phyloP scores from a whole-genome alignment of 1,140 invertebrate genomes.

The Macrosteles quadrilineatus region DNA sequence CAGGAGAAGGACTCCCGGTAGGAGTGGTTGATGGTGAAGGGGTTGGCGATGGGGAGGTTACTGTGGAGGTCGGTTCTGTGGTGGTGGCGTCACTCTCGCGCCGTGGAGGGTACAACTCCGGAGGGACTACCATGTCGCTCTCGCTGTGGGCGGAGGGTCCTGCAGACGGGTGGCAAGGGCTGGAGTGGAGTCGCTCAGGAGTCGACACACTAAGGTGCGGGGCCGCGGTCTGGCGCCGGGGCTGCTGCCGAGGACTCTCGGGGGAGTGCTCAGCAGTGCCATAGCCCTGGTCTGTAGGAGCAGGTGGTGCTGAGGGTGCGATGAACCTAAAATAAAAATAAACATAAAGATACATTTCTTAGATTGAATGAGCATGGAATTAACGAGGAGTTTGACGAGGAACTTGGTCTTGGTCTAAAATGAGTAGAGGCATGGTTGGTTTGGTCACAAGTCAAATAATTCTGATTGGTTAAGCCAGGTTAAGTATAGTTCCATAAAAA shows the following conservation, averaged over 20 bases:
- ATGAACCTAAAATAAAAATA: slow-evolving; percentile 13
- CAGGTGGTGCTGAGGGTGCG: slow-evolving; percentile 7
- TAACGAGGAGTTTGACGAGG: too few species aligned
- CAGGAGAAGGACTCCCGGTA: not conserved
- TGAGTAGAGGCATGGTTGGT: too few species aligned
- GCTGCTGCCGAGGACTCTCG: slow-evolving; percentile 34
- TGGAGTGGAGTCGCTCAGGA: slow-evolving; percentile 29
- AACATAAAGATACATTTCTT: too few species aligned
- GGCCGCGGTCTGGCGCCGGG: not conserved
- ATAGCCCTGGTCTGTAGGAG: slow-evolving; percentile 32
- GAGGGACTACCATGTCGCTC: not conserved
- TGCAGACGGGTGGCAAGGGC: not conserved
- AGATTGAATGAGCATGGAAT: too few species aligned
- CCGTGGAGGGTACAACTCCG: not conserved
- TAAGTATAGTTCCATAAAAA: too few species aligned
- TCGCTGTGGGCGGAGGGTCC: slow-evolving; percentile 17
- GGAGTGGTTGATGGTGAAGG: slow-evolving; percentile 14
- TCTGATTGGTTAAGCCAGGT: too few species aligned
- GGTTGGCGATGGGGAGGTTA: not conserved
- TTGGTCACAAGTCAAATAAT: too few species aligned
- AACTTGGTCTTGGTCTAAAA: too few species aligned
- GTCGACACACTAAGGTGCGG: slow-evolving; percentile 25
- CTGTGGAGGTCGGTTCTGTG: not conserved
- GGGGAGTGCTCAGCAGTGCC: slow-evolving; percentile 35
- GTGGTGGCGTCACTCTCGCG: slow-evolving; percentile 22